Evolutionary conservation across 2,797 vertebrate species (phyloP), one percentile per base, ranked within the genome.

Genomic region (Cyclura pinguis): DNA sequence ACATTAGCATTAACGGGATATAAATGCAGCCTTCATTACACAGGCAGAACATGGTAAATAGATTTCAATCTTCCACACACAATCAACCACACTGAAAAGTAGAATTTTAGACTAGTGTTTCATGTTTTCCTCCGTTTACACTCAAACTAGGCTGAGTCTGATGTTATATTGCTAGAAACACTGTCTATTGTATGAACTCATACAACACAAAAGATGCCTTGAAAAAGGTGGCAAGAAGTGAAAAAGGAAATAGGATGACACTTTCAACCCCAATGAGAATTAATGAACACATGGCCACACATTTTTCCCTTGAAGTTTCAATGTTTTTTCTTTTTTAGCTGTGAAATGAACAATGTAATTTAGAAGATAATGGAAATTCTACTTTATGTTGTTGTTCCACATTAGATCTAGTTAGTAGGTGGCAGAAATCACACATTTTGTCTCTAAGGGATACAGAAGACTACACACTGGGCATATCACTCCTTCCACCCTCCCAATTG

Each of bases 401-500:
- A 94, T 93, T 96, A 96, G 94, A 93, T 93, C 97, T 97, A 94
- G 93, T 95, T 94, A 93, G 95, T 92, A 93, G n/a, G 91, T 93
- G 95, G 96, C 24, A 93, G 96, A 96, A 97, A 97, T 97, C 96
- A 97, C 96, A 94, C 95, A 94, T 94, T 95, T 96, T 95, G 95
- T 96, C 18, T 97, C 96, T 97, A 95, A 97, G 96, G 97, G 94
- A 90, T 94, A 94, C 90, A 93, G 87, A 93, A 97, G 94, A 91
- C 94, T 93, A 96, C 94, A 95, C 88, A 85, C 85, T 94, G 94
- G 96, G 95, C 96, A 95, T 90, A 81, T 80, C 90, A 92, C 90
- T 91, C 93, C 92, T 93, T 76, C 73, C 42, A 13, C 50, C 32
- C 64, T 50, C 92, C 85, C 93, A 96, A 96, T 94, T 96, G 96